phyloP scores from a whole-genome alignment of 2,113 vertebrate genomes.

The Lamprotornis superbus region DNA sequence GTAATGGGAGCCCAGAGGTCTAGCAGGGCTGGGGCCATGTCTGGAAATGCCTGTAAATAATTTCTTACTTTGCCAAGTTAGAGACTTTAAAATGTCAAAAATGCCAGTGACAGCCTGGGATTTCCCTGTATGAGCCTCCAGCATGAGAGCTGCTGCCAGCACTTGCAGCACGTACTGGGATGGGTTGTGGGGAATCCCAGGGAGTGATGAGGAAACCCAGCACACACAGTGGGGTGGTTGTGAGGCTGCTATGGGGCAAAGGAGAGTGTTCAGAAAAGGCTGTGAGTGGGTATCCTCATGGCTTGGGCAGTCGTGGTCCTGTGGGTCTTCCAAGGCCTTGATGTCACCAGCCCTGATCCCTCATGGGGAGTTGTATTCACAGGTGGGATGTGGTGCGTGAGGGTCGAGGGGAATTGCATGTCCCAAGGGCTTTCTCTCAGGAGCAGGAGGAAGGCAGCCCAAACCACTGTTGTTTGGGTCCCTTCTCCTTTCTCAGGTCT shows the following conservation, averaged over 20 bases:
- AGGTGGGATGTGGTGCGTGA: not conserved
- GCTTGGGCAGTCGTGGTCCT: not conserved
- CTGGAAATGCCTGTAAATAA: constrained; percentile 17
- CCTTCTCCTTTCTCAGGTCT: not conserved
- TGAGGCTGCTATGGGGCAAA: not conserved
- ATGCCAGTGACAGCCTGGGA: not conserved
- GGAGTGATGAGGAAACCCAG: fast-evolving
- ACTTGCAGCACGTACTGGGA: fast-evolving
- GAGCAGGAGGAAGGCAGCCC: not conserved
- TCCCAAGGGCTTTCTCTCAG: not conserved
- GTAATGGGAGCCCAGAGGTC: not conserved
- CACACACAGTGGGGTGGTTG: not conserved
- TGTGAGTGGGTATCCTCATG: fast-evolving
- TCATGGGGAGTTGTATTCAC: not conserved
- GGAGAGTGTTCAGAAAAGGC: not conserved
- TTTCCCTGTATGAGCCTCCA: not conserved
- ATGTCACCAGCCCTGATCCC: not conserved
- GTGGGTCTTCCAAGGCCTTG: not conserved
- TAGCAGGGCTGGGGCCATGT: not conserved
- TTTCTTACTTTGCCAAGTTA: not conserved
- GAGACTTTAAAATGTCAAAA: constrained; percentile 13
- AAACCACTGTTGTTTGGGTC: not conserved
- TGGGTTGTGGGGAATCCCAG: not conserved
- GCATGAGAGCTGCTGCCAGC: not conserved
- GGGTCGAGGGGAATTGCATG: fast-evolving